Percentiles rank a stretch among this genome's conserved stretches.
These are phyloP conservation scores for Albula goreensis DNA, from an alignment of 2,113 vertebrate genomes.

Conservation along the genomic window DNA sequence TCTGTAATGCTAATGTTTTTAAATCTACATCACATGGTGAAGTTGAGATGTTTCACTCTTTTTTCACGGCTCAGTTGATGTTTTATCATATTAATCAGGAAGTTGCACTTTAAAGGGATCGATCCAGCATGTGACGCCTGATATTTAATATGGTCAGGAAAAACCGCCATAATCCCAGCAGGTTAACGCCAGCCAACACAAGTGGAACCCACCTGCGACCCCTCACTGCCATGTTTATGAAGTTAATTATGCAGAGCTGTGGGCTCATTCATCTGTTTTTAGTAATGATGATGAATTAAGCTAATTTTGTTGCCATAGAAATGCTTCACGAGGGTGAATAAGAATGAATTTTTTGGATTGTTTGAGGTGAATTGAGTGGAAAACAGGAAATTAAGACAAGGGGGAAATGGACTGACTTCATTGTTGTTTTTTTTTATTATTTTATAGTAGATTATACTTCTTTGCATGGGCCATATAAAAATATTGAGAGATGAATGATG, in stretches of 20 bases:
- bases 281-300: background rate
- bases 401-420: background rate
- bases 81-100: background rate
- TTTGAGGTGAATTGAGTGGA: background rate
- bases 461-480: background rate
- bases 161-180: background rate
- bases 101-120: too few species aligned
- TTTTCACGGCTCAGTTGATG: background rate
- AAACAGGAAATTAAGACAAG: background rate
- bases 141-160: too few species aligned
- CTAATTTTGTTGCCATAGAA: background rate
- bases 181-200: background rate
- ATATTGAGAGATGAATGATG: background rate
- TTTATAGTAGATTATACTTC: background rate
- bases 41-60: background rate
- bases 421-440: background rate
- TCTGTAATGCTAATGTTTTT: background rate
- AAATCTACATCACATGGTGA: background rate
- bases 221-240: background rate
- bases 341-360: background rate
- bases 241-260: background rate
- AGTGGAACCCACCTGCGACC: background rate
- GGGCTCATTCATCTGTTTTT: background rate
- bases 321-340: background rate
- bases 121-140: too few species aligned